Conservation (phyloP, 2,888 invertebrate genomes). For the Lymantria dispar region DNA sequence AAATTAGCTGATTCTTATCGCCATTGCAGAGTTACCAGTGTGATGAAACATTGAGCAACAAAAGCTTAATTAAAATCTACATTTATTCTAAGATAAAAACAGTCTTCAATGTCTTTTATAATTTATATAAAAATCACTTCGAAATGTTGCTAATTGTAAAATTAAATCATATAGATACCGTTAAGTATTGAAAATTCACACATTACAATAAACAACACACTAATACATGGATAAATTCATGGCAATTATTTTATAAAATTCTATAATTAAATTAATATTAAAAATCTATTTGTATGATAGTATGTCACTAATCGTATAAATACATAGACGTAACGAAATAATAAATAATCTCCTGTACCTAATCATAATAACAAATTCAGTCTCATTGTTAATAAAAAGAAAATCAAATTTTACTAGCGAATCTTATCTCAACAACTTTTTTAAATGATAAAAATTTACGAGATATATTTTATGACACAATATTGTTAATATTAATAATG, state of each 20-base stretch:
- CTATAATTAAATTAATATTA: constrained; percentile 22
- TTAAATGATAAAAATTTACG: constrained; percentile 29
- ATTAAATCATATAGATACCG: constrained; percentile 23
- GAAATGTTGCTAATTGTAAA: constrained; percentile 30
- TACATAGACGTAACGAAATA: constrained; percentile 38
- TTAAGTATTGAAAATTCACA: constrained; percentile 22
- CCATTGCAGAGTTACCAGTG: constrained; percentile 45
- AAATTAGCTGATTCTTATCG: constrained; percentile 29
- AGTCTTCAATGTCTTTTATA: constrained; percentile 71
- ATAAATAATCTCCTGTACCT: constrained; percentile 71
- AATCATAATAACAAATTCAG: constrained; percentile 78
- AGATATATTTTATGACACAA: constrained; percentile 43
- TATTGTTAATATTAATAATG: constrained; percentile 35
- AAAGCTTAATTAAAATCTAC: constrained; percentile 36
- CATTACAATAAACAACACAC: constrained; percentile 14
- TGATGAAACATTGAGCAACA: constrained; percentile 48
- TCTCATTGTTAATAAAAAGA: constrained; percentile 73
- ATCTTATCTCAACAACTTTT: constrained; percentile 67
- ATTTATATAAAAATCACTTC: constrained; percentile 32
- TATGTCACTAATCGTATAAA: constrained; percentile 30
- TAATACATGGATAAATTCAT: constrained; percentile 28
- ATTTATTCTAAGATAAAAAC: constrained; percentile 45
- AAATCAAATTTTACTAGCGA: constrained; percentile 52
- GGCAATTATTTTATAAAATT: constrained; percentile 34
- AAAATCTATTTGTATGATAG: constrained; percentile 27